A percentile compares a stretch with the other conserved stretches of the same genome.
Conservation (phyloP, 1,140 invertebrate genomes). For the Zophobas morio region DNA sequence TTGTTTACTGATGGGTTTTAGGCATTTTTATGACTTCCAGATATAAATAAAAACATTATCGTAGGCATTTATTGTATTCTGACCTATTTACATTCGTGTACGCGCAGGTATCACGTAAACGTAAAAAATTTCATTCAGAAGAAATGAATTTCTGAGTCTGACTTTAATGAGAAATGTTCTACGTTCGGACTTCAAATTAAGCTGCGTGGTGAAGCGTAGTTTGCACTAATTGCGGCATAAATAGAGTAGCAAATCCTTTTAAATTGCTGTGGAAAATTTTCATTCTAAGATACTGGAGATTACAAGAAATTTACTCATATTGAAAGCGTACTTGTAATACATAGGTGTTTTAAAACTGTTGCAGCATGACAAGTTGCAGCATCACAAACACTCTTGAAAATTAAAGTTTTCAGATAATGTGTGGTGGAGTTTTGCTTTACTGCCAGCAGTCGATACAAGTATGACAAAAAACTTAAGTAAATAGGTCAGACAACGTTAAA, state of each 20-base stretch:
- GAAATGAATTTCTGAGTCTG: conserved; percentile 2
- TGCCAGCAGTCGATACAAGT: too few relatives aligned
- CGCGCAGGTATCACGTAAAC: not conserved
- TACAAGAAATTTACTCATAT: conserved; percentile 4
- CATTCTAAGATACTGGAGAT: conserved; percentile 17
- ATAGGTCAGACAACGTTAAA: too few relatives aligned
- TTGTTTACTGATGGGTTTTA: conserved; percentile 6
- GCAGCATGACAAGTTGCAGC: not conserved
- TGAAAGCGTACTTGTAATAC: not conserved
- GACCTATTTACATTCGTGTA: not conserved
- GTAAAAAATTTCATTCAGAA: not conserved
- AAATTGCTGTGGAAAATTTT: conserved; percentile 37
- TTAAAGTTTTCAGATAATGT: too few relatives aligned
- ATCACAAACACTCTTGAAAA: too few relatives aligned
- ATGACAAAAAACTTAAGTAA: too few relatives aligned
- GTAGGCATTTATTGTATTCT: not conserved
- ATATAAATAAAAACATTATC: conserved; percentile 2
- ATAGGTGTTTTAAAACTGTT: not conserved
- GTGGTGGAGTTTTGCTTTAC: too few relatives aligned
- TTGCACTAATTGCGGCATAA: conserved; percentile 37
- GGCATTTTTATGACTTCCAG: conserved; percentile 14
- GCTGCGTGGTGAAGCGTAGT: conserved; percentile 24
- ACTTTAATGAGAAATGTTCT: conserved; percentile 22
- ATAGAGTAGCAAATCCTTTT: conserved; percentile 40
- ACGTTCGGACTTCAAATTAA: conserved; percentile 32